Percentiles rank a stretch among this genome's conserved stretches.
Conservation (phyloP, 1,140 invertebrate genomes). For the Apis cerana region DNA sequence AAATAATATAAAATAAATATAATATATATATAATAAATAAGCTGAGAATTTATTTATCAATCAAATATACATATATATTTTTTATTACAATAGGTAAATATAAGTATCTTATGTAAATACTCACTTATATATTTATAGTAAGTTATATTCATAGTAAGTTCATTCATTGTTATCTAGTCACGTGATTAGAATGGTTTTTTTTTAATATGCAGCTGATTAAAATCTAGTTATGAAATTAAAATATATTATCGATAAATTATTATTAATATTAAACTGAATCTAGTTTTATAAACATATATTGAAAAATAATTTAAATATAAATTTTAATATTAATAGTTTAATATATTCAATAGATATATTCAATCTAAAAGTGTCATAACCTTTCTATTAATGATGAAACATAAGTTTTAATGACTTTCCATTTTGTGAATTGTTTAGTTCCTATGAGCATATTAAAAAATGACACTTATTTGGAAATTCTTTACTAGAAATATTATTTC, state of each 20-base stretch:
- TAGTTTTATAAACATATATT: not conserved
- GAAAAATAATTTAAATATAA: not conserved
- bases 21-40: too few species aligned
- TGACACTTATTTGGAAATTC: slow-evolving; percentile 11
- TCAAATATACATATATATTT: too few species aligned
- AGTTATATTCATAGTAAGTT: not conserved
- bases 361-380: slow-evolving; percentile 5
- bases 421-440: slow-evolving; percentile 13
- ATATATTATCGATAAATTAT: not conserved
- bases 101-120: too few species aligned
- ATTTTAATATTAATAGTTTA: not conserved
- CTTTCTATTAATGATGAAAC: not conserved
- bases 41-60: not conserved
- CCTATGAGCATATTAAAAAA: not conserved
- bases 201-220: not conserved
- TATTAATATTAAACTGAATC: not conserved
- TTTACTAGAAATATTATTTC: not conserved
- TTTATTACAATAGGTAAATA: too few species aligned
- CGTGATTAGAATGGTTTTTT: not conserved
- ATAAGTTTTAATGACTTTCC: slow-evolving; percentile 16
- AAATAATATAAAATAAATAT: not conserved
- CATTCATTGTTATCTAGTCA: not conserved
- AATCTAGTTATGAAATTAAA: not conserved
- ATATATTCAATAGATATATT: not conserved
- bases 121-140: too few species aligned